phyloP scores from a whole-genome alignment of 2,888 invertebrate genomes.

The Diogma glabrata region DNA sequence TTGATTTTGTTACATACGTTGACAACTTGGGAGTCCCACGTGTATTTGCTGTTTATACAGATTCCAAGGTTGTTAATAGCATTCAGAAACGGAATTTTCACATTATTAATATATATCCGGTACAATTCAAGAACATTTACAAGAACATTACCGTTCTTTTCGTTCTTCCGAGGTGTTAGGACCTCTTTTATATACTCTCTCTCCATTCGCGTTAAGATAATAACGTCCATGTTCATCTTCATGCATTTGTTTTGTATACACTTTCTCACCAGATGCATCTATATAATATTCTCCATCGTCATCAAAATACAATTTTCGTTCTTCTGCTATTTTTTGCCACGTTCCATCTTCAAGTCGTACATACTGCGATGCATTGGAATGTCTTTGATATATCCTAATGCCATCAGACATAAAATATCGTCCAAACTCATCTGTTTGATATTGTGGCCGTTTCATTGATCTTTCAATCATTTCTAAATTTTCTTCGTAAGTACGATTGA shows the following conservation, averaged over 20 bases:
- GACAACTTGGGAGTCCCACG: no score
- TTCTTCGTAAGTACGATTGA: not conserved
- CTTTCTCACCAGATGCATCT: no score
- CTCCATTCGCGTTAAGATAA: not conserved
- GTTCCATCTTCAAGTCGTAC: not conserved
- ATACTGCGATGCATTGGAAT: constrained; percentile 5
- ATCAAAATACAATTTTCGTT: no score
- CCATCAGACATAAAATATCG: constrained; percentile 6
- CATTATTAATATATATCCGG: no score
- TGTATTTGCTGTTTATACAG: no score
- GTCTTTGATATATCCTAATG: not conserved
- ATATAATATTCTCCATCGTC: no score
- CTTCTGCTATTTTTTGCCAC: not conserved
- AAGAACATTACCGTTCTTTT: no score
- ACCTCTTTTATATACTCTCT: not conserved
- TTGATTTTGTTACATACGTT: no score
- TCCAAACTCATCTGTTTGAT: not conserved
- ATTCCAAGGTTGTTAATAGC: no score
- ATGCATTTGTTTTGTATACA: no score
- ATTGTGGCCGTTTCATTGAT: not conserved
- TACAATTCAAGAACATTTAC: no score
- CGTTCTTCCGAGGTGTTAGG: not conserved
- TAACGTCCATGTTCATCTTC: not conserved
- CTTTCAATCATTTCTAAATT: not conserved
- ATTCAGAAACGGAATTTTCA: no score